Conservation (phyloP, 2,888 invertebrate genomes). For the Rhogogaster chlorosoma region DNA sequence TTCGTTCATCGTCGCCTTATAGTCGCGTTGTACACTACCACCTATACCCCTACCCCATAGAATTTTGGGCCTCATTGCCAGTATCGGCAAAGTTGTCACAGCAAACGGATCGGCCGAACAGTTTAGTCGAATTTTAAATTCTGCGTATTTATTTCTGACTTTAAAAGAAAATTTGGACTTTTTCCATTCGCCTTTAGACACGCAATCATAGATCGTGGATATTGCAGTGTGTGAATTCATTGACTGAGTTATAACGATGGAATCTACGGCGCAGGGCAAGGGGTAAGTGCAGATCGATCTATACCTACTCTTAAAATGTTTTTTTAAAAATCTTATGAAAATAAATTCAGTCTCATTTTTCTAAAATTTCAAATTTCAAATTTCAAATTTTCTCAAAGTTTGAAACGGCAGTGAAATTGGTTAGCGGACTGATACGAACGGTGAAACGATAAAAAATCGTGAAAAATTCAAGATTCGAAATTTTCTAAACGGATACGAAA, state of each 20-base stretch:
- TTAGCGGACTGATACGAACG: too few species aligned
- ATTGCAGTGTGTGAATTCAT: not conserved
- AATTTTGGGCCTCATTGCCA: slow-evolving; percentile 38
- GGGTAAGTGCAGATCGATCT: not conserved
- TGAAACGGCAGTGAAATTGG: too few species aligned
- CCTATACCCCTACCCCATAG: slow-evolving; percentile 26
- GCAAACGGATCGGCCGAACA: slow-evolving; percentile 13
- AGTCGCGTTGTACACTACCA: not conserved
- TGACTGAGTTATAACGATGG: not conserved
- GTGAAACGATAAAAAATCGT: too few species aligned
- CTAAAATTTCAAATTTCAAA: too few species aligned
- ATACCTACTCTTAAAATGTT: not conserved
- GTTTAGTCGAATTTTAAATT: not conserved
- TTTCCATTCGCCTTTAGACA: not conserved
- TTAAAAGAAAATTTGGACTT: not conserved
- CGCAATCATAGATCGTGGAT: not conserved
- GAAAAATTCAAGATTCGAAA: too few species aligned
- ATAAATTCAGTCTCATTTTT: too few species aligned
- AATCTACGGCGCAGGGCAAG: not conserved
- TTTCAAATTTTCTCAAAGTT: too few species aligned
- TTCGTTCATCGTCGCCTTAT: not conserved
- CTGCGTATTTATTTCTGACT: not conserved
- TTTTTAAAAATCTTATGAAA: not conserved
- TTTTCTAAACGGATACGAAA: not conserved
- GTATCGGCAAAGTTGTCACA: slow-evolving; percentile 21